Evolutionary conservation across 2,113 vertebrate species (phyloP), one percentile per base, ranked within the genome.

Genomic region (Columba janthina): DNA sequence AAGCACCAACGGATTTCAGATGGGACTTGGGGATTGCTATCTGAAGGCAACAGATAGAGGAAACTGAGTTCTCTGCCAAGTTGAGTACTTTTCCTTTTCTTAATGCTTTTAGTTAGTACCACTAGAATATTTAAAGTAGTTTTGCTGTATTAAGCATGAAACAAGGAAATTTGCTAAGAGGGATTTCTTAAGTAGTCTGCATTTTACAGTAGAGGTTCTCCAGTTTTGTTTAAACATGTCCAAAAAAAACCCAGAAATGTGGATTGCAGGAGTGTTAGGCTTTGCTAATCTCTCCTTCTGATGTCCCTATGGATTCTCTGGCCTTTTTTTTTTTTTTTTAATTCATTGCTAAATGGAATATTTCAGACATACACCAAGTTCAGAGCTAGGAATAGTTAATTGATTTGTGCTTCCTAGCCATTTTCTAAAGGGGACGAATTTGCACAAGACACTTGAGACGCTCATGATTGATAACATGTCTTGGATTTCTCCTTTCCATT

Each of bases 161-260:
- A 66, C 24, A 81, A 72, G 15, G 65, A 57, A 86, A 51, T 21
- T 87, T 89, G 42, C 73, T 78, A 51, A 42, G 64, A 75, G 57
- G 10, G 26, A 36, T 90, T 88, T 90, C 26, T 81, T 14, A 51
- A 76, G 34, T 70, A 29, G 17, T 60, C 38, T 78, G 26, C 22
- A 16, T 74, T 86, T 81, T 66, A 56, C 34, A 24, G 31, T 71
- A 66, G 60, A 32, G 22, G 32, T 82, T 82, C 46, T 85, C 46
- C 20, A 17, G 10, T 57, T 87, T 71, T 93, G 26, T 24, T 74
- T 81, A 31, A 40, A 69, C 14, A 16, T 53, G 7, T 74, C 60
- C 25, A 62, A 71, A 51, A 40, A 65, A 0, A 0, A 1, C 1
- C 12, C 32, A 84, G 38, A 64, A 91, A n/a, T 1, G 1, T 75